Evolutionary conservation across 2,797 vertebrate genomes (phyloP), one percentile per base, ranked within the genome.

Genomic region (Fistularia tabacaria): DNA sequence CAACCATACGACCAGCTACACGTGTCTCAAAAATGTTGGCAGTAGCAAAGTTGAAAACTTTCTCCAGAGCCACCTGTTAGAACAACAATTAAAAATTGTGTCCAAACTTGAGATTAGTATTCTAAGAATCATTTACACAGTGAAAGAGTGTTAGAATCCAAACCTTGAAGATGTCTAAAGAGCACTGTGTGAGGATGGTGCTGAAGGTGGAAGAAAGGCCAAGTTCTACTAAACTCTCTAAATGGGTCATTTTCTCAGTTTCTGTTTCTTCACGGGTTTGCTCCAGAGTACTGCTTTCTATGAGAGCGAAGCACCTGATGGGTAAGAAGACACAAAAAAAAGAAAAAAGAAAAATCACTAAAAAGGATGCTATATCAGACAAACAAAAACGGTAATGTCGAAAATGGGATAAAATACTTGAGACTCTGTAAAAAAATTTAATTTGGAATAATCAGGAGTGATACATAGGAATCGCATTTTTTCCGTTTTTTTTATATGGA

Each of bases 21-120:
- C 94, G 94, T 0, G 96, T 98, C 90, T 99, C 97, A 88, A 99
- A 99, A 87, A 99, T 97, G 82, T 98, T 97, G 41, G 94, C 97
- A 57, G 95, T 85, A 55, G 96, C 94, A 81, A 98, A 99, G 87
- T 93, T 97, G 75, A 96, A 98, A 59, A 98, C 93, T 66, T 99
- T 99, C 72, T 95, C 92, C 76, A 98, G 86, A 69, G 96, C 96
- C 72, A 95, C 95, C 97, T 99, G 63, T 54, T 46, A 11, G 52
- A 70, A 56, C 41, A 53, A 55, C 1, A 9, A 1, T 1, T n/a
- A 54, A 3, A 50, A 13, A 64, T 7, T 10, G n/a, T 10, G 10
- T 57, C 42, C 7, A 43, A 37, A 38, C 39, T 0, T 37, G 7
- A 40, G 42, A 11, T 7, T 11, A 7, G 38, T 1, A 49, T 52